phyloP scores from a whole-genome alignment of 1,140 invertebrate species.

The Lepidurus couesii region DNA sequence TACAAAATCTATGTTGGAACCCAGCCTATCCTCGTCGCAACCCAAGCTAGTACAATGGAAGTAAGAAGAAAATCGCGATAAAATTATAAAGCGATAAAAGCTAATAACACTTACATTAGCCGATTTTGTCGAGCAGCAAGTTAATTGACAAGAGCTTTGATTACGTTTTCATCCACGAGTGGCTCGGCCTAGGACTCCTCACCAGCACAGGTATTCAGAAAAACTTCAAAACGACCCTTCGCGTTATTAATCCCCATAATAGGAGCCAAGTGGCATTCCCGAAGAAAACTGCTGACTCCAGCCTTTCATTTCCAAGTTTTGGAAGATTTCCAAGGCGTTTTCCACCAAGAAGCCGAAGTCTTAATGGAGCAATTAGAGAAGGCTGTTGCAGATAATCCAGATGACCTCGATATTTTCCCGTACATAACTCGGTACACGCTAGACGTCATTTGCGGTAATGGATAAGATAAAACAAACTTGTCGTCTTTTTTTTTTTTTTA shows the following conservation, averaged over 20 bases:
- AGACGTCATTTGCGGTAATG: conserved; percentile 69
- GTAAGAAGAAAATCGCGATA: neutral
- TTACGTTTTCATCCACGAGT: conserved; percentile 50
- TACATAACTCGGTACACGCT: conserved; percentile 74
- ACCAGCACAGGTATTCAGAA: conserved; percentile 50
- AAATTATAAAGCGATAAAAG: no score
- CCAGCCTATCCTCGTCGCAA: neutral
- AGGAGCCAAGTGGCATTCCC: conserved; percentile 50
- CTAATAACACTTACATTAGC: conserved; percentile 36
- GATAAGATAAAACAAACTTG: neutral
- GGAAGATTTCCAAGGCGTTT: conserved; percentile 50
- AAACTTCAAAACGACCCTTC: conserved; percentile 58
- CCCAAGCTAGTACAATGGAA: neutral
- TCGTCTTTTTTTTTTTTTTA: neutral
- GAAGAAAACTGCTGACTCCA: conserved; percentile 56
- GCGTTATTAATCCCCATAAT: conserved; percentile 44
- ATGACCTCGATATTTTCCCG: conserved; percentile 66
- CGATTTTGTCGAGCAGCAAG: conserved; percentile 49
- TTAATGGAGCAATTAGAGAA: conserved; percentile 24
- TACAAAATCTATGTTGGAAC: neutral
- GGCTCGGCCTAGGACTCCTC: conserved; percentile 50
- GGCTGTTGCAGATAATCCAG: conserved; percentile 49
- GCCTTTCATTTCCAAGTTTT: conserved; percentile 61
- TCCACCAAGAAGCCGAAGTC: conserved; percentile 27
- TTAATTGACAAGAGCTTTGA: conserved; percentile 50